phyloP scores from a whole-genome alignment of 2,113 vertebrate species.

The human region DNA sequence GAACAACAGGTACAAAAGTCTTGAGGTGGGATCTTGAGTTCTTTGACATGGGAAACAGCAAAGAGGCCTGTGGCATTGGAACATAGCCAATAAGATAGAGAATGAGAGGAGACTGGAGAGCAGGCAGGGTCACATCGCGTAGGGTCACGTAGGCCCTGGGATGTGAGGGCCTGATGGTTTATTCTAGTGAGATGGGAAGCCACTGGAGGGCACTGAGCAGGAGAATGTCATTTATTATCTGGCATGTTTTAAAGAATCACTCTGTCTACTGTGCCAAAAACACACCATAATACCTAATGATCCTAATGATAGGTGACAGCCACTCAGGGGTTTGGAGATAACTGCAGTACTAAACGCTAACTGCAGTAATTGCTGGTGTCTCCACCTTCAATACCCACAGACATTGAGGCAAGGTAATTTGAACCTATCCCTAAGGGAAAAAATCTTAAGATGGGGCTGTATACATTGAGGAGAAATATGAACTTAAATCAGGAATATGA shows the following conservation, averaged over 20 bases:
- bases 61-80: rapidly evolving
- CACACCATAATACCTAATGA: neutral
- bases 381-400: neutral
- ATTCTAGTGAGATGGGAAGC: neutral
- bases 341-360: neutral
- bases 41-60: neutral
- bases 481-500: neutral
- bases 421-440: neutral
- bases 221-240: neutral
- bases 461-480: neutral
- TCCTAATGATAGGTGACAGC: neutral
- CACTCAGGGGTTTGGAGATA: neutral
- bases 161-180: neutral
- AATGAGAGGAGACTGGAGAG: neutral
- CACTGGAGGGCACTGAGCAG: neutral
- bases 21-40: neutral
- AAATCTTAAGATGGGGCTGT: neutral
- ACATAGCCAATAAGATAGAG: neutral
- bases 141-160: neutral
- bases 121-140: neutral
- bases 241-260: neutral
- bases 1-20: neutral
- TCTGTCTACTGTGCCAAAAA: neutral
- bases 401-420: neutral
- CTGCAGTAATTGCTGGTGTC: neutral